Percentiles rank a stretch among this genome's conserved stretches.
Conservation (phyloP, 2,888 invertebrate genomes). For the Osmoderma eremita region DNA sequence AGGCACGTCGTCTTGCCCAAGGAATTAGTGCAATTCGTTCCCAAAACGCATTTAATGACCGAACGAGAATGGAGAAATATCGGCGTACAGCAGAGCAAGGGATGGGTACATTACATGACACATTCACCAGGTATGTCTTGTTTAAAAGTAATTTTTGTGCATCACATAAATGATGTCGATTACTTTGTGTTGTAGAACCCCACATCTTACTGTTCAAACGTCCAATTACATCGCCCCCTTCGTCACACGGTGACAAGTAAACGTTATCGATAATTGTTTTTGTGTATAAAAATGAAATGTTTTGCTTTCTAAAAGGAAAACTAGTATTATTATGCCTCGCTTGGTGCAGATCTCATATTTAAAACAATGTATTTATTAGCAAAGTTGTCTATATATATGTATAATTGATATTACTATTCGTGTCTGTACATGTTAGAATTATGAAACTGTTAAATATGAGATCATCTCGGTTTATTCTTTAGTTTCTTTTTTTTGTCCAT, state of each 20-base stretch:
- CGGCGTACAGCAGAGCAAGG: constrained; percentile 95
- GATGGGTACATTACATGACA: constrained; percentile 98
- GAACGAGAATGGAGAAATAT: constrained; percentile 94
- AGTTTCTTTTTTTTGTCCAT: constrained; percentile 8
- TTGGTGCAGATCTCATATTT: constrained; percentile 23
- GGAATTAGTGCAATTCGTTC: constrained; percentile 89
- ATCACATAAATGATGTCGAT: background rate
- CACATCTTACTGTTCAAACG: constrained; percentile 89
- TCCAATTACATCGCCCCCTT: constrained; percentile 70
- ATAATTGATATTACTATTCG: constrained; percentile 12
- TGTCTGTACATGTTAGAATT: constrained; percentile 18
- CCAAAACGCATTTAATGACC: constrained; percentile 92
- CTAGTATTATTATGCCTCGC: constrained; percentile 31
- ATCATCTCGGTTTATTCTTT: constrained; percentile 11
- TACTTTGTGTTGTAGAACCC: constrained; percentile 74
- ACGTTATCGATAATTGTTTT: background rate
- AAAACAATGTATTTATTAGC: constrained; percentile 7
- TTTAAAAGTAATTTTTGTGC: background rate
- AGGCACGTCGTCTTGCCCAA: constrained; percentile 96
- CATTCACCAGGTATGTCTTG: constrained; percentile 85
- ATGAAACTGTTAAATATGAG: constrained; percentile 19
- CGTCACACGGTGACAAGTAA: constrained; percentile 25
- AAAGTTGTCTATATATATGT: constrained; percentile 14
- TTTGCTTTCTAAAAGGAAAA: constrained; percentile 11
- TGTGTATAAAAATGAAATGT: background rate